Evolutionary conservation across 2,113 vertebrate genomes (phyloP).

Genomic region (Ariopsis seemanni): DNA sequence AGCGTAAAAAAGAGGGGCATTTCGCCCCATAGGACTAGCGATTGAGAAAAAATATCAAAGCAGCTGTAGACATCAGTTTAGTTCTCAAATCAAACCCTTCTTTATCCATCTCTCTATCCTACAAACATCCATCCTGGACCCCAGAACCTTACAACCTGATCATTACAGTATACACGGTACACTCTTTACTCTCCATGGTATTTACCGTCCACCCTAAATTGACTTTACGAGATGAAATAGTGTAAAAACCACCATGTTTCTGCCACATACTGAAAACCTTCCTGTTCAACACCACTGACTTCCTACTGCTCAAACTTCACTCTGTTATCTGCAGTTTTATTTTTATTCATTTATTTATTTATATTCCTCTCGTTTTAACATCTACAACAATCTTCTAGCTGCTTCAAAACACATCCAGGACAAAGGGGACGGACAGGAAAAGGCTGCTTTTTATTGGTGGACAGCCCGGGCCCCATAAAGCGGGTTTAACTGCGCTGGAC

Average conservation of each 20-base stretch:
- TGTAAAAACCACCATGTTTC: neutral
- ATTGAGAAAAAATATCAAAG: neutral
- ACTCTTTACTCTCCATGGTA: neutral
- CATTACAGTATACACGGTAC: neutral
- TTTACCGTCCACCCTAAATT: neutral
- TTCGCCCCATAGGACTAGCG: too few relatives aligned
- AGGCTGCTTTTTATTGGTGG: slow-evolving; percentile 68
- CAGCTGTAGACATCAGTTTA: neutral
- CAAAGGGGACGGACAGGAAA: slow-evolving; percentile 61
- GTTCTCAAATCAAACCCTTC: neutral
- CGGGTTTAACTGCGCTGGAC: slow-evolving; percentile 67
- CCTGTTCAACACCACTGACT: neutral
- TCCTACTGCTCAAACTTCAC: neutral
- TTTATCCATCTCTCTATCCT: neutral
- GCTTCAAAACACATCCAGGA: slow-evolving; percentile 54
- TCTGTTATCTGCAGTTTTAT: neutral
- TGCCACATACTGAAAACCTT: neutral
- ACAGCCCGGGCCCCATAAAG: slow-evolving; percentile 69
- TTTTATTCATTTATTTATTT: slow-evolving; percentile 39
- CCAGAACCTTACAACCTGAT: neutral
- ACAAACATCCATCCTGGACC: neutral
- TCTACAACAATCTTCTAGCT: slow-evolving; percentile 24
- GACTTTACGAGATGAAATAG: neutral
- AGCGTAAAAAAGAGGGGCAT: too few relatives aligned
- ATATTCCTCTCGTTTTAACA: slow-evolving; percentile 30